Conservation (phyloP, 2,797 vertebrate genomes). For the Aphelocoma californica region DNA sequence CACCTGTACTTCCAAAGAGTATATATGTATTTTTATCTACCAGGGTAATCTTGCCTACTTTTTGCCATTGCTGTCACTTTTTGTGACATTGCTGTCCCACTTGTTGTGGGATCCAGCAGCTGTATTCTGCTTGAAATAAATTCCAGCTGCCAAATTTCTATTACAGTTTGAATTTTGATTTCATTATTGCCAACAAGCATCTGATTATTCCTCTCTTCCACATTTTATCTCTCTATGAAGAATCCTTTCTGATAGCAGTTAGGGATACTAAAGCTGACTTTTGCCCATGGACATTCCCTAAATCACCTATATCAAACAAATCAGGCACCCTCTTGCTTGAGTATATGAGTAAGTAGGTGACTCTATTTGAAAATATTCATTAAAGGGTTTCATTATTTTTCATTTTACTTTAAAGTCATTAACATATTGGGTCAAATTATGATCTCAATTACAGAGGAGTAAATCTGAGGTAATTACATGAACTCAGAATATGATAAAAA, state of each 20-base stretch:
- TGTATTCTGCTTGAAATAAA: not conserved
- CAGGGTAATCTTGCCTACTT: not conserved
- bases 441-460: constrained; percentile 35
- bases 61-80: not conserved
- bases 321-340: constrained; percentile 42
- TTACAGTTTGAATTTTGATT: not conserved
- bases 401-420: constrained; percentile 26
- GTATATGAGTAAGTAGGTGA: constrained; percentile 31
- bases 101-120: not conserved
- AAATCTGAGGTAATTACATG: constrained; percentile 21
- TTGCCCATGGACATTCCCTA: not conserved
- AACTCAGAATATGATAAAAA: not conserved
- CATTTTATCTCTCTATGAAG: not conserved
- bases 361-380: constrained; percentile 62
- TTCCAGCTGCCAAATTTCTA: not conserved
- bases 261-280: not conserved
- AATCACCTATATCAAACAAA: constrained; percentile 48
- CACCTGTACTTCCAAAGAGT: not conserved
- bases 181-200: not conserved
- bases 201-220: not conserved
- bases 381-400: constrained; percentile 57
- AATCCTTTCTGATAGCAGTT: not conserved
- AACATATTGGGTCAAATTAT: constrained; percentile 27
- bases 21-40: not conserved
- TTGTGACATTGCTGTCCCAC: not conserved